These are phyloP conservation scores for Chrysomallon squamiferum DNA, from an alignment of 1,140 invertebrate genomes.

Conservation along the genomic window DNA sequence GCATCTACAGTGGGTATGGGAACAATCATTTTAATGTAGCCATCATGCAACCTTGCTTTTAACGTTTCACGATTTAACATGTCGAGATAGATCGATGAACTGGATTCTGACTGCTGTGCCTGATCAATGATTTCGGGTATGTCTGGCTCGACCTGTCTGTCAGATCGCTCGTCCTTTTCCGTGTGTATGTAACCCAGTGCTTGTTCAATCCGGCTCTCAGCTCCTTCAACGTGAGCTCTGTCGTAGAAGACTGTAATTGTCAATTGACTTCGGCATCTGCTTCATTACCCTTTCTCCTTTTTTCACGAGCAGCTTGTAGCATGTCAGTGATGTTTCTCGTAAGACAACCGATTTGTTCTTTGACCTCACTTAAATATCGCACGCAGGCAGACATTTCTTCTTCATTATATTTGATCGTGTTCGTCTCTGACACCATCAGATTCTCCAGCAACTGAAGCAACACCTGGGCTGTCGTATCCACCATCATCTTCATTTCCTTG, in stretches of 20 bases:
- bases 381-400: neutral
- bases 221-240: neutral
- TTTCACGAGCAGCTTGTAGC: neutral
- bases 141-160: neutral
- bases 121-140: neutral
- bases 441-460: neutral
- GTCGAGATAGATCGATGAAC: neutral
- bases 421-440: neutral
- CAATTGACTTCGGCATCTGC: neutral
- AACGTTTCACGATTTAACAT: neutral
- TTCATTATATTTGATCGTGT: neutral
- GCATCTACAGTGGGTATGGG: neutral
- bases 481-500: neutral
- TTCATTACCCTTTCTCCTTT: neutral
- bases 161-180: neutral
- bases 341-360: neutral
- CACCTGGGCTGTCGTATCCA: neutral
- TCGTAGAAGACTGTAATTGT: constrained; percentile 4
- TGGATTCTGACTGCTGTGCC: neutral
- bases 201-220: neutral
- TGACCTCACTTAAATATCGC: neutral
- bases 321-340: neutral
- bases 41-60: neutral
- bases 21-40: neutral
- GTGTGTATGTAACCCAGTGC: neutral